Conservation (phyloP, 2,113 vertebrate genomes). For the Setophaga petechia region DNA sequence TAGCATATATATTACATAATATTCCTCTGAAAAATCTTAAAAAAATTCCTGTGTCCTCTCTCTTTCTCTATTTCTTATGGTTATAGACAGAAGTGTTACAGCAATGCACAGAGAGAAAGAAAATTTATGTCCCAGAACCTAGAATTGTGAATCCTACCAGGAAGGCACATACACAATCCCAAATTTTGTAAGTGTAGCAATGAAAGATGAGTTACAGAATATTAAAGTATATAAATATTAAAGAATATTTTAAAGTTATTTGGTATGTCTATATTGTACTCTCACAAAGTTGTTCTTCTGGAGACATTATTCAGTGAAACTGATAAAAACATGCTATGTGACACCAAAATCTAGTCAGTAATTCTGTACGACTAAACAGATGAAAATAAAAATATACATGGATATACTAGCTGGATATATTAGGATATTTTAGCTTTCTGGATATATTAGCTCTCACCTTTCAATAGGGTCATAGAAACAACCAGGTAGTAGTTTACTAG, state of each 20-base stretch:
- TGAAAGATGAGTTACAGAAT: not conserved
- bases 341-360: not conserved
- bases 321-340: not conserved
- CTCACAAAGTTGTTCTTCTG: not conserved
- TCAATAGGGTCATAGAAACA: not conserved
- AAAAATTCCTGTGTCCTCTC: not conserved
- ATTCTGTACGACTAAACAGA: not conserved
- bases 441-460: not conserved
- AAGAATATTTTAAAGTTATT: not conserved
- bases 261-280: not conserved
- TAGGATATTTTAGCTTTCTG: not conserved
- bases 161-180: fast-evolving
- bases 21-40: not conserved
- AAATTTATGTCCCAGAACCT: not conserved
- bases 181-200: not conserved
- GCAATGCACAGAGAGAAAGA: not conserved
- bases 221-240: not conserved
- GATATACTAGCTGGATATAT: not conserved
- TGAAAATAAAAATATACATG: not conserved
- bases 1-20: not conserved
- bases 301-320: not conserved
- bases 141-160: not conserved
- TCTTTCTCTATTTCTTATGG: not conserved
- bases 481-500: not conserved
- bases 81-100: not conserved